Evolutionary conservation across 92 coral and sea anemone species (phyloP), one percentile per base, ranked within the genome.

Genomic region (Micromussa lordhowensis): DNA sequence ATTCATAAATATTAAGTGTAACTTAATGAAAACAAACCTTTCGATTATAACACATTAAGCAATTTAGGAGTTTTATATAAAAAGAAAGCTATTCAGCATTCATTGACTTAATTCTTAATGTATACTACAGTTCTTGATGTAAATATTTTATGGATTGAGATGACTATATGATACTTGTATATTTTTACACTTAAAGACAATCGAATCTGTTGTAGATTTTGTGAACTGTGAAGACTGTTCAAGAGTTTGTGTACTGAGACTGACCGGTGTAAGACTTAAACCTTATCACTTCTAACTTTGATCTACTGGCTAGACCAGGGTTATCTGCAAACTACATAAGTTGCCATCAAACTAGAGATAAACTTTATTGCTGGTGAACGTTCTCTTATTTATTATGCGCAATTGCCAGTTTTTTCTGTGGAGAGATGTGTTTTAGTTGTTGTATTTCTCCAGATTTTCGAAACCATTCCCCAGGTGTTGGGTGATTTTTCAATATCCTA

Each of bases 91-190:
- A 75, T 77, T 57, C 9, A 30, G 54, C 89, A 44, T 86, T 64
- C 89, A 77, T 86, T 66, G 77, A 63, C 83, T 44, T 76, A 77
- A 86, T 86, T 86, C 89, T 86, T 86, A 86, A 86, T 86, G 89
- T 86, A 86, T 86, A 77, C 89, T 86, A 57, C 83, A 77, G 83
- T 48, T 44, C 68, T 14, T 78, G 82, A 77, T 86, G 89, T 86
- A 86, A 86, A 86, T 86, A 86, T 86, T 86, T 85, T 86, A 86
- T 86, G 89, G 83, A 86, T 77, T 86, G 49, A 86, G 77, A 86
- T 86, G 75, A 86, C 89, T 86, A 85, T 85, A 86, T 86, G 83
- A 86, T 86, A 86, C 89, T 86, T 86, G 89, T 86, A 86, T 86
- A 86, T 86, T 86, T 86, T 86, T 86, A 86, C 89, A 86, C 83